Conservation (phyloP, 2,113 vertebrate species). For the Oncorhynchus gorbuscha region DNA sequence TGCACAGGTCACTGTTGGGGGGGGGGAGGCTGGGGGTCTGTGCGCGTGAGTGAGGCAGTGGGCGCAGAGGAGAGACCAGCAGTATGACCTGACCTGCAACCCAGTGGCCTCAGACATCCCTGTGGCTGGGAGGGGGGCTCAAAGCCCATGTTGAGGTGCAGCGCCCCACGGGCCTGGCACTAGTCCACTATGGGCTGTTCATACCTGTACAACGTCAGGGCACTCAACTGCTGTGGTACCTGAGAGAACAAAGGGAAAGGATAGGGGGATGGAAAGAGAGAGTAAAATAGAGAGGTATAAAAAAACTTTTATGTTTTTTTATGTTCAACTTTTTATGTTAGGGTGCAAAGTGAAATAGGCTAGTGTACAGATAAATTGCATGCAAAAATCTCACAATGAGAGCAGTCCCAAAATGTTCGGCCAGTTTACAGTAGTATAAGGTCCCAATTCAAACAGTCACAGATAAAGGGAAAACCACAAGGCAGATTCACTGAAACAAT, state of each 20-base stretch:
- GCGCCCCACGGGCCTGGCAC: slow-evolving; percentile 66
- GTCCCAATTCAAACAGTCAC: too few relatives aligned
- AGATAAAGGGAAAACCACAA: too few relatives aligned
- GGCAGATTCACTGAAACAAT: too few relatives aligned
- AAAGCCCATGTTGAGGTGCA: slow-evolving; percentile 60
- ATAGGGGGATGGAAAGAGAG: slow-evolving; percentile 18
- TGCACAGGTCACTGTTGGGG: slow-evolving; percentile 53
- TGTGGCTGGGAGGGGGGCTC: slow-evolving; percentile 50
- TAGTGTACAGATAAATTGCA: too few relatives aligned
- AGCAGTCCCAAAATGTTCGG: too few relatives aligned
- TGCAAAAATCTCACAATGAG: too few relatives aligned
- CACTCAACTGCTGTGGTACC: slow-evolving; percentile 65
- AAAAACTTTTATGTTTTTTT: too few relatives aligned
- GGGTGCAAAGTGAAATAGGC: too few relatives aligned
- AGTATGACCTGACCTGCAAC: slow-evolving; percentile 36
- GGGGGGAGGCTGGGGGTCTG: slow-evolving; percentile 44
- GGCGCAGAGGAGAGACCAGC: slow-evolving; percentile 54
- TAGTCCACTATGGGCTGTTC: slow-evolving; percentile 70
- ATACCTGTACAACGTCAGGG: slow-evolving; percentile 67
- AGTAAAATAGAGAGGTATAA: not conserved
- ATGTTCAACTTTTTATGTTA: too few relatives aligned
- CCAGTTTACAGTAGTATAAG: too few relatives aligned
- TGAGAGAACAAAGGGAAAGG: slow-evolving; percentile 22
- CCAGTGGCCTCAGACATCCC: slow-evolving; percentile 51
- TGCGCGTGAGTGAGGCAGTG: slow-evolving; percentile 58